Evolutionary conservation across 2,113 vertebrate genomes (phyloP), one percentile per base, ranked within the genome.

Genomic region (Cyprinodon brontotheroides): DNA sequence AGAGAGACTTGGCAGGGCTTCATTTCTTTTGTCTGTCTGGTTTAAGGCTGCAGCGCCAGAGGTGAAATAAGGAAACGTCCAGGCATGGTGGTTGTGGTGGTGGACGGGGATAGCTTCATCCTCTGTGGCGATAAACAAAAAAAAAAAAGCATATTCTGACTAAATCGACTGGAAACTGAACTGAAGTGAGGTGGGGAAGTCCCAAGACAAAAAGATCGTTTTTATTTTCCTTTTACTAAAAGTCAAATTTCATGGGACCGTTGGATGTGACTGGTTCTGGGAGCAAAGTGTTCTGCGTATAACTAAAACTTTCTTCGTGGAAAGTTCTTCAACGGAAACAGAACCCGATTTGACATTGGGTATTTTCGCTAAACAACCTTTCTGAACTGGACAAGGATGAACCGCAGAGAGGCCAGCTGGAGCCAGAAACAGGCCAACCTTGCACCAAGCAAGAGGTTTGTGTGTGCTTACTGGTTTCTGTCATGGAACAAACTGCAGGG

Each of bases 1-100:
- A 75, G 94, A 96, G 95, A 95, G 95, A 96, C 96, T 97, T 97
- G 96, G 96, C 97, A 97, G 94, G 80, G 95, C 94, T 96, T 94
- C 96, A 93, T 94, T 94, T 89, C 94, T 96, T 98, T 97, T 98
- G 97, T 98, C 95, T 96, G 95, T 92, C 79, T 95, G 94, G 92
- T 95, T 96, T 94, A 20, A 89, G 95, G 95, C 94, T 96, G 94
- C 94, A 74, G 96, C 95, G 93, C 96, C 95, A 91, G 91, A 95
- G 95, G 96, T n/a, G n/a, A 95, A 95, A 91, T 90, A 95, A 95
- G 95, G 83, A 96, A 95, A 93, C 92, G 86, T 95, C 96, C 94
- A 90, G 95, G 69, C 86, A 45, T 77, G 74, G 74, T 75, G 72
- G 39, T n/a, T 75, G 73, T 77, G 81, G 39, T 72, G 77, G 70